A percentile compares a stretch with the other conserved stretches of the same genome.
Conservation (phyloP, 2,888 invertebrate genomes). For the Thecophora atra region DNA sequence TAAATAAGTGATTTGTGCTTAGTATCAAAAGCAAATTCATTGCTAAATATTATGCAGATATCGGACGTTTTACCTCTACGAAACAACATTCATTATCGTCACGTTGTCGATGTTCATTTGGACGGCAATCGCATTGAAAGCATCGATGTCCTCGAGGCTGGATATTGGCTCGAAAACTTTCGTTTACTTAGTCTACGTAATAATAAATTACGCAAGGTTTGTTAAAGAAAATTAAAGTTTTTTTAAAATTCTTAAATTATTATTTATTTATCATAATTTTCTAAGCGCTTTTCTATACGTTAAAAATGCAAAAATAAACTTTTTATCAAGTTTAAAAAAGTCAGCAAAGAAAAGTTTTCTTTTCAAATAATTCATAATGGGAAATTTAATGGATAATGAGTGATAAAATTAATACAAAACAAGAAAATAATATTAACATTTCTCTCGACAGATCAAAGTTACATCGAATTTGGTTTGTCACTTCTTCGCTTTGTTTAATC, state of each 20-base stretch:
- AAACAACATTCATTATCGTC: constrained; percentile 74
- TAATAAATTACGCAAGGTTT: constrained; percentile 78
- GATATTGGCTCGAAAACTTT: constrained; percentile 81
- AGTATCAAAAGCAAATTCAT: too few species aligned
- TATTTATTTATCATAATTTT: too few species aligned
- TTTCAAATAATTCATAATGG: too few species aligned
- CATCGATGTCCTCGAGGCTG: constrained; percentile 77
- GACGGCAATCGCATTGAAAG: constrained; percentile 78
- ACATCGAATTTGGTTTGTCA: neutral
- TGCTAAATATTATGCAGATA: constrained; percentile 72
- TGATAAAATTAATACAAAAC: too few species aligned
- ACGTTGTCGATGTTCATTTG: constrained; percentile 77
- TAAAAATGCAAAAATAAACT: too few species aligned
- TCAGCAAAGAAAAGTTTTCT: too few species aligned
- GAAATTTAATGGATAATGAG: too few species aligned
- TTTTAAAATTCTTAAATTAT: too few species aligned
- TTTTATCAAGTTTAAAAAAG: too few species aligned
- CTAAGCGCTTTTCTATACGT: too few species aligned
- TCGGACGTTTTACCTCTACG: constrained; percentile 75
- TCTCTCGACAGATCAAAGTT: too few species aligned
- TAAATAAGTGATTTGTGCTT: constrained; percentile 44
- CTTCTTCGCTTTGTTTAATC: neutral
- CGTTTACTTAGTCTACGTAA: constrained; percentile 80
- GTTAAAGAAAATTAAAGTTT: constrained; percentile 42
- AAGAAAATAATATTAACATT: too few species aligned